Conservation (phyloP, 2,113 vertebrate genomes). For the Salvelinus fontinalis region DNA sequence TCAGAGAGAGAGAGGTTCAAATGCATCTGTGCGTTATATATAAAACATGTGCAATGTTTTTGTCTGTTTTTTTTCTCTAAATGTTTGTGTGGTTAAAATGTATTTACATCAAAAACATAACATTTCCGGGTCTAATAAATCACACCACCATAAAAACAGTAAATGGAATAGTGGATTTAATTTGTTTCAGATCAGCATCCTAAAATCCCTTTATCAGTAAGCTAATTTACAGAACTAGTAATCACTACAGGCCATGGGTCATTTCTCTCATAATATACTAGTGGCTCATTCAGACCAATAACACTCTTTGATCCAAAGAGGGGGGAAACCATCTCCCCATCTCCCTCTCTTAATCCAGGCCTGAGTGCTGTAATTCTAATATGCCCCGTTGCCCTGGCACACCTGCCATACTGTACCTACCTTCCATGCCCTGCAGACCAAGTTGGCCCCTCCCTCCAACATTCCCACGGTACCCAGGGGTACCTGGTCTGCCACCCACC, state of each 20-base stretch:
- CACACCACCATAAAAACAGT: too few relatives aligned
- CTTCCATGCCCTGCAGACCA: constrained; percentile 86
- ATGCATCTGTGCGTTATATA: not conserved
- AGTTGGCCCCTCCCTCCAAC: constrained; percentile 78
- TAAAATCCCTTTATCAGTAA: not conserved
- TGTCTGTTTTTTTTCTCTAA: too few relatives aligned
- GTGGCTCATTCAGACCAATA: constrained; percentile 3
- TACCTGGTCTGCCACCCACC: constrained; percentile 78
- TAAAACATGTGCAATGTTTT: not conserved
- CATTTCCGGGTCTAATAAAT: too few relatives aligned
- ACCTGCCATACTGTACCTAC: constrained; percentile 77
- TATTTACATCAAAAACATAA: too few relatives aligned
- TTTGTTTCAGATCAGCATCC: too few relatives aligned
- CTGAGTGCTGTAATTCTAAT: constrained; percentile 44
- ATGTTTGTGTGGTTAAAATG: too few relatives aligned
- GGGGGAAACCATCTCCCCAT: constrained; percentile 3
- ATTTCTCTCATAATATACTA: too few relatives aligned
- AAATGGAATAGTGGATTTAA: too few relatives aligned
- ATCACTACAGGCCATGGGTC: too few relatives aligned
- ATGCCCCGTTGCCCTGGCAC: constrained; percentile 18
- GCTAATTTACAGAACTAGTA: too few relatives aligned
- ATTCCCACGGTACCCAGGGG: constrained; percentile 83
- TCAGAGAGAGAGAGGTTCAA: not conserved
- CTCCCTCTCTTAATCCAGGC: constrained; percentile 46
- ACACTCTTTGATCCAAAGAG: not conserved